Evolutionary conservation across 1,140 invertebrate genomes (phyloP).

Genomic region (Drosophila mayri): DNA sequence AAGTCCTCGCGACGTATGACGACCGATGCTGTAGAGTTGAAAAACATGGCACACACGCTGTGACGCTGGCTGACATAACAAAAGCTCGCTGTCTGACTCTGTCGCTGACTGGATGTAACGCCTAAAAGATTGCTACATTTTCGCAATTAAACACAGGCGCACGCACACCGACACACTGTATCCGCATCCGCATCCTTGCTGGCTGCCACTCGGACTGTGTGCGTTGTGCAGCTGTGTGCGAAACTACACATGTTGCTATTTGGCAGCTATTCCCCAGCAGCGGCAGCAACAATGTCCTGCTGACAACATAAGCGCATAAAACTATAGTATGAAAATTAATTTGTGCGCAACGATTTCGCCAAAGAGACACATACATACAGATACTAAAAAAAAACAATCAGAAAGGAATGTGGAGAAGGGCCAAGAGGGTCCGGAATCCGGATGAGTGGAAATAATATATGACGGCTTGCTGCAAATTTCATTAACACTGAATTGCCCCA

Average conservation of each 20-base stretch:
- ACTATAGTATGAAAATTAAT: conserved; percentile 74
- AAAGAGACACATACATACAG: conserved; percentile 25
- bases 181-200: conserved; percentile 5
- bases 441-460: conserved; percentile 45
- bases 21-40: conserved; percentile 64
- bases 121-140: conserved; percentile 82
- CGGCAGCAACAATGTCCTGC: conserved; percentile 61
- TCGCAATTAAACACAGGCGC: conserved; percentile 75
- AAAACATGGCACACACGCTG: conserved; percentile 65
- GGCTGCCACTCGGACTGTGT: conserved; percentile 8
- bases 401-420: neutral
- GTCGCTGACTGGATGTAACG: conserved; percentile 53
- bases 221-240: conserved; percentile 25
- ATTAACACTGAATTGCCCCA: conserved; percentile 54
- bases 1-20: neutral
- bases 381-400: neutral
- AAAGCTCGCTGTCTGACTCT: conserved; percentile 56
- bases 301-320: conserved; percentile 76
- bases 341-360: conserved; percentile 59
- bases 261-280: conserved; percentile 48
- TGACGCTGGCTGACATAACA: conserved; percentile 67
- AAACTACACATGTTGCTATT: conserved; percentile 71
- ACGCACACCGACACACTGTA: conserved; percentile 26
- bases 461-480: conserved; percentile 54
- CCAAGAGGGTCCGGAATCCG: conserved; percentile 1